Percentiles rank a stretch among this genome's conserved stretches.
Evolutionary conservation across 2,888 invertebrate genomes (phyloP).

Genomic region (Gibbula magus): DNA sequence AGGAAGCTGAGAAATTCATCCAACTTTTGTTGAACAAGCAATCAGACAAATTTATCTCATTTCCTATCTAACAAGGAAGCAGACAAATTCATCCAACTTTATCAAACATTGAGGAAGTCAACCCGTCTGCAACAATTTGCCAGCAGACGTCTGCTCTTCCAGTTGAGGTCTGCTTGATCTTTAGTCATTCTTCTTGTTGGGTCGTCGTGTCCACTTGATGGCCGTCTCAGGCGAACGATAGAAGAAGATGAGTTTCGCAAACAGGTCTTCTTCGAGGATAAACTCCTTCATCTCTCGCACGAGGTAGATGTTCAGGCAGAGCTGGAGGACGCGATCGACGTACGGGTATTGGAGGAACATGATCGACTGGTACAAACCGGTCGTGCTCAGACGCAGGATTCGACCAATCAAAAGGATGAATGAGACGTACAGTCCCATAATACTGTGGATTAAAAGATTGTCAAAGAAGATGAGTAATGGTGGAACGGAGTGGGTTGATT

Average conservation of each 20-base stretch:
- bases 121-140: too few relatives aligned
- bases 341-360: conserved; percentile 80
- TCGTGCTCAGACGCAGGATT: conserved; percentile 87
- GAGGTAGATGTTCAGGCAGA: conserved; percentile 80
- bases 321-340: conserved; percentile 79
- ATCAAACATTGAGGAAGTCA: too few relatives aligned
- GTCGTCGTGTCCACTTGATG: conserved; percentile 82
- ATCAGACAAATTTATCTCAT: too few relatives aligned
- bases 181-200: conserved; percentile 48
- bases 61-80: too few relatives aligned
- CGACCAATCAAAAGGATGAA: conserved; percentile 95
- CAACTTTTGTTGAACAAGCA: too few relatives aligned
- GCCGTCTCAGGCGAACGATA: conserved; percentile 97
- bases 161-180: background rate
- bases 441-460: conserved; percentile 73
- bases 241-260: conserved; percentile 97
- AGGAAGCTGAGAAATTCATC: too few relatives aligned
- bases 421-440: conserved; percentile 96
- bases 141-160: background rate
- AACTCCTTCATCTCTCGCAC: conserved; percentile 96
- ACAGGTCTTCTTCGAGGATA: conserved; percentile 95
- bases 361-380: conserved; percentile 89
- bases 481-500: background rate
- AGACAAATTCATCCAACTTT: too few relatives aligned
- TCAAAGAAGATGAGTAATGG: too few relatives aligned